phyloP scores from a whole-genome alignment of 2,113 vertebrate genomes.

The Scalopus aquaticus region DNA sequence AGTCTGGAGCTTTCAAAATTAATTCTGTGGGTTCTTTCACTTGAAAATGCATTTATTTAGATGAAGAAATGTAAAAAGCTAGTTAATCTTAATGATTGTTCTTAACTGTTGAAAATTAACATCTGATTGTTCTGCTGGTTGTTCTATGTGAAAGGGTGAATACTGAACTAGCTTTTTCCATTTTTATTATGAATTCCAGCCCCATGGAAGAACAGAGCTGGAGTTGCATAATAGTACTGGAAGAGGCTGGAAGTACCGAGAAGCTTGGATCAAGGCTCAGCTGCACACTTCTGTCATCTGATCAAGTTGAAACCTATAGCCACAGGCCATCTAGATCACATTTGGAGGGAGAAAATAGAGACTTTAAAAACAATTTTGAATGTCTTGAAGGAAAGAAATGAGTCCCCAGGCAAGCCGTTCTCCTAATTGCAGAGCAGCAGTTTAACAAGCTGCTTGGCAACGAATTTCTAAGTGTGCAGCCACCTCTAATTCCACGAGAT shows the following conservation, averaged over 20 bases:
- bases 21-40: constrained; percentile 49
- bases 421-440: neutral
- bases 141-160: neutral
- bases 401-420: neutral
- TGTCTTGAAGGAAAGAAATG: neutral
- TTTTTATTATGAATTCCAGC: constrained; percentile 73
- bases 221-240: constrained; percentile 48
- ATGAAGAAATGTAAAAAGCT: constrained; percentile 77
- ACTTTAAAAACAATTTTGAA: neutral
- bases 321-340: neutral
- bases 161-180: constrained; percentile 71
- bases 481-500: constrained; percentile 38
- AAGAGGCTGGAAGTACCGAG: neutral
- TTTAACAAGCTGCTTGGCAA: constrained; percentile 2
- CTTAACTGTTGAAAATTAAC: constrained; percentile 34
- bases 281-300: constrained; percentile 27
- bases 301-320: neutral
- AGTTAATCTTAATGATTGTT: constrained; percentile 59
- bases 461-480: constrained; percentile 43
- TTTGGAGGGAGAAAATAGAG: neutral
- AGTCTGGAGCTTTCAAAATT: neutral
- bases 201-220: constrained; percentile 3
- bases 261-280: constrained; percentile 20
- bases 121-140: constrained; percentile 14
- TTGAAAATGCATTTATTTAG: constrained; percentile 60